Evolutionary conservation across 1,140 invertebrate genomes (phyloP).

Genomic region (Eubasilissa regina): DNA sequence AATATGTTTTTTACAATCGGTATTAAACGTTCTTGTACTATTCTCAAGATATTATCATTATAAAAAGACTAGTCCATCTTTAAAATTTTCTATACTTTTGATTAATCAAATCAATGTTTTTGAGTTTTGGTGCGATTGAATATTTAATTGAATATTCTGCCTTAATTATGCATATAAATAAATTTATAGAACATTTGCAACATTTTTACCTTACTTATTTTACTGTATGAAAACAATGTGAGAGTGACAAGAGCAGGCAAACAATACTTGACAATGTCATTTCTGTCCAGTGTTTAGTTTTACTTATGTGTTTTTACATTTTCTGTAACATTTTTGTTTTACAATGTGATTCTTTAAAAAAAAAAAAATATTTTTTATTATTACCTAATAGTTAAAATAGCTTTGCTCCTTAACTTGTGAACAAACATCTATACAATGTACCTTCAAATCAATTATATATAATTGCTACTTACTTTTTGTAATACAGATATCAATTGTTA

Average conservation of each 20-base stretch:
- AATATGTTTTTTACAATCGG: background rate
- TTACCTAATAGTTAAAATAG: too few species aligned
- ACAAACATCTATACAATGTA: too few species aligned
- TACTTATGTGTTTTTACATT: background rate
- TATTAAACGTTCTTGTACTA: background rate
- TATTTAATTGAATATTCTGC: slow-evolving; percentile 19
- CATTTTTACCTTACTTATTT: background rate
- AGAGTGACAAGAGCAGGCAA: slow-evolving; percentile 35
- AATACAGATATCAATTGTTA: too few species aligned
- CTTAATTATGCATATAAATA: slow-evolving; percentile 8
- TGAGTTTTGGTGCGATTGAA: slow-evolving; percentile 27
- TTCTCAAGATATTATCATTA: slow-evolving; percentile 5
- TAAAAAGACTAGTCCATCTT: slow-evolving; percentile 21
- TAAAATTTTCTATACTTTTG: slow-evolving; percentile 23
- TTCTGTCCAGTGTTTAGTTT: background rate
- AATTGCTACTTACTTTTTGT: too few species aligned
- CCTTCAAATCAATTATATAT: background rate
- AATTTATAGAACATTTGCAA: background rate
- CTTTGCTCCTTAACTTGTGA: too few species aligned
- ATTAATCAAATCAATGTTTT: slow-evolving; percentile 39
- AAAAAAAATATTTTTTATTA: too few species aligned
- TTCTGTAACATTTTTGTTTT: background rate
- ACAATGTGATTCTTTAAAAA: background rate
- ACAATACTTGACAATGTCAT: slow-evolving; percentile 43
- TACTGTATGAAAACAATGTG: slow-evolving; percentile 31